phyloP scores from a whole-genome alignment of 1,140 invertebrate genomes.

The Chrysoperla carnea region DNA sequence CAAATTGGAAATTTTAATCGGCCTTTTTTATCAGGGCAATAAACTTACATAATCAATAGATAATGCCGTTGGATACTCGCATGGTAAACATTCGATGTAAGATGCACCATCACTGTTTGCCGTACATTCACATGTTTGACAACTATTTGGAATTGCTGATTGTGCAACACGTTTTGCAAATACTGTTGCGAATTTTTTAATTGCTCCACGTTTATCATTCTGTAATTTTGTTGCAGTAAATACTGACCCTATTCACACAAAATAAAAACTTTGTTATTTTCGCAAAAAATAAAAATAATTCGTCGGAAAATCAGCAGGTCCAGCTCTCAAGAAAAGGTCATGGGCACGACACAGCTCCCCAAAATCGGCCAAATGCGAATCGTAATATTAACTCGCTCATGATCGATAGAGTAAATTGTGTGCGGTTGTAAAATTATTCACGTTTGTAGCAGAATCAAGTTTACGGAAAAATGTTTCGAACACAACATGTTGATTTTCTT shows the following conservation, averaged over 20 bases:
- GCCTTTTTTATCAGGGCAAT: too few relatives aligned
- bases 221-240: conserved; percentile 42
- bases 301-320: conserved; percentile 12
- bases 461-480: too few relatives aligned
- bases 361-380: neutral
- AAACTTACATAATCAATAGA: conserved; percentile 29
- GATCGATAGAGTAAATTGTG: too few relatives aligned
- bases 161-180: conserved; percentile 47
- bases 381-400: too few relatives aligned
- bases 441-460: too few relatives aligned
- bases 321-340: too few relatives aligned
- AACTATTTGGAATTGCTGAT: conserved; percentile 36
- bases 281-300: conserved; percentile 18
- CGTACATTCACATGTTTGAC: conserved; percentile 58
- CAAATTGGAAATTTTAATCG: too few relatives aligned
- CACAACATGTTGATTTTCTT: too few relatives aligned
- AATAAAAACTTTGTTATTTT: conserved; percentile 12
- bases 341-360: neutral
- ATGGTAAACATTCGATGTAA: conserved; percentile 41
- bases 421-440: too few relatives aligned
- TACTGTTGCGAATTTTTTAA: conserved; percentile 47
- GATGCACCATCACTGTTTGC: conserved; percentile 41
- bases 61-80: conserved; percentile 29
- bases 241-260: conserved; percentile 29
- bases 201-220: conserved; percentile 29